Base-by-base conservation (phyloP, 2,113 vertebrate species). In the Onychostoma macrolepis region DNA sequence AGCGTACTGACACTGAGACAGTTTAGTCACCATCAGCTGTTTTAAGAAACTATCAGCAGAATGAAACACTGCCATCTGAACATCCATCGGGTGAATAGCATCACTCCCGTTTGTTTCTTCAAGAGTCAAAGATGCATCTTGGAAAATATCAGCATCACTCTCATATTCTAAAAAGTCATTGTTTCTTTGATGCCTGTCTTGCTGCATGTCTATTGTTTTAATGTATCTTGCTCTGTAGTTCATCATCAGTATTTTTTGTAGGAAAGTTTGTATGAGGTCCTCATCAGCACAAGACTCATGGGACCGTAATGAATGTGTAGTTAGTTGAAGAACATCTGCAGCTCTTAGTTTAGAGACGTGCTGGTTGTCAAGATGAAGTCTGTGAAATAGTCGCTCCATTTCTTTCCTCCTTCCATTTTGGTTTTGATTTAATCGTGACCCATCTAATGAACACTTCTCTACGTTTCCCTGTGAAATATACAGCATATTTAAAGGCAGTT, bases 311-410 rank as follows among this genome's bases (percentile, higher is more conserved):
- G 92, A 90, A 9, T 50, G 80, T 30, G 89, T 88, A 24, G 83
- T 41, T 67, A 95, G 92, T 30, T 90, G 30, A 26, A 95, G 92
- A 87, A 95, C 91, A 58, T 94, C 88, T 24, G 28, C 1, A 17
- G 28, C 78, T 24, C 30, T 77, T 15, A 79, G 43, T 21, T n/a
- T n/a, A n/a, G n/a, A n/a, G n/a, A n/a, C n/a, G n/a, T n/a, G n/a
- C n/a, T n/a, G n/a, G 13, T 33, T 33, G 2, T 71, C 28, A 53
- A 86, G 58, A 19, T 38, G 8, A 6, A 86, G 58, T 56, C 61
- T 86, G 21, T 77, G 21, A 50, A 86, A 69, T n/a, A 86, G 43
- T n/a, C 36, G 58, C 58, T 61, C 3, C n/a, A 61, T 61, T 61
- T n/a, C 58, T n/a, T 61, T 61, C 4, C 8, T 61, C n/a, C n/a